phyloP scores from a whole-genome alignment of 2,888 invertebrate species.

The Leptopilina drosophilae region DNA sequence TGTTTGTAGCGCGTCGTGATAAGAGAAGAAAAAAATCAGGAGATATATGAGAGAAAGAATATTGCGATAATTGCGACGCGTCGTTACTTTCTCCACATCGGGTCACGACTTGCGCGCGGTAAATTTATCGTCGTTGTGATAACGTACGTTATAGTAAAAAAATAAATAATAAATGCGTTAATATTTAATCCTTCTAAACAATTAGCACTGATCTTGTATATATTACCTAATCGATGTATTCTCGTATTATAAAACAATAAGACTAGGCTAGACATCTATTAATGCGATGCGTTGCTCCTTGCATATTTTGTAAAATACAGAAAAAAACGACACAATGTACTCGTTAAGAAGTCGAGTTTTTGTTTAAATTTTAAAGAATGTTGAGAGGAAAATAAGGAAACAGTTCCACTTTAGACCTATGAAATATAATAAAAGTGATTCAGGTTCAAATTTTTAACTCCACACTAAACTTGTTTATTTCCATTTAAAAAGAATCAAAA shows the following conservation, averaged over 20 bases:
- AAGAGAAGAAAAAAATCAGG: slow-evolving; percentile 50
- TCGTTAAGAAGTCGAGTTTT: slow-evolving; percentile 34
- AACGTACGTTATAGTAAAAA: slow-evolving; percentile 71
- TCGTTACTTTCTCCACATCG: slow-evolving; percentile 62
- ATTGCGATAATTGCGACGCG: slow-evolving; percentile 53
- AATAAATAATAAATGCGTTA: slow-evolving; percentile 59
- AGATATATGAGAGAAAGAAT: slow-evolving; percentile 37
- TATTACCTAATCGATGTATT: slow-evolving; percentile 73
- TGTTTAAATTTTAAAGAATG: slow-evolving; percentile 34
- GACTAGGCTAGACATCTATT: slow-evolving; percentile 21
- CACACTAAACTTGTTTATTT: too few species aligned
- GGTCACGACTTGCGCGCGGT: slow-evolving; percentile 63
- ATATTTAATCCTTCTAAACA: slow-evolving; percentile 75
- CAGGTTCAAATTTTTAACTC: too few species aligned
- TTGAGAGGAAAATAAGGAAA: slow-evolving; percentile 32
- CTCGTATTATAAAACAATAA: slow-evolving; percentile 64
- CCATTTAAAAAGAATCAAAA: too few species aligned
- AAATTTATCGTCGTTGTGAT: slow-evolving; percentile 76
- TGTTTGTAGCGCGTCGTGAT: slow-evolving; percentile 49
- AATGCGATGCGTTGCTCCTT: neutral
- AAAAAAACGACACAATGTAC: slow-evolving; percentile 41
- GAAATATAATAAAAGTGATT: too few species aligned
- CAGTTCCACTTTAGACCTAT: slow-evolving; percentile 46
- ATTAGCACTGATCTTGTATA: slow-evolving; percentile 73
- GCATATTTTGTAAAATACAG: slow-evolving; percentile 40